phyloP scores from a whole-genome alignment of 2,888 invertebrate species.

The Apotomis betuletana region DNA sequence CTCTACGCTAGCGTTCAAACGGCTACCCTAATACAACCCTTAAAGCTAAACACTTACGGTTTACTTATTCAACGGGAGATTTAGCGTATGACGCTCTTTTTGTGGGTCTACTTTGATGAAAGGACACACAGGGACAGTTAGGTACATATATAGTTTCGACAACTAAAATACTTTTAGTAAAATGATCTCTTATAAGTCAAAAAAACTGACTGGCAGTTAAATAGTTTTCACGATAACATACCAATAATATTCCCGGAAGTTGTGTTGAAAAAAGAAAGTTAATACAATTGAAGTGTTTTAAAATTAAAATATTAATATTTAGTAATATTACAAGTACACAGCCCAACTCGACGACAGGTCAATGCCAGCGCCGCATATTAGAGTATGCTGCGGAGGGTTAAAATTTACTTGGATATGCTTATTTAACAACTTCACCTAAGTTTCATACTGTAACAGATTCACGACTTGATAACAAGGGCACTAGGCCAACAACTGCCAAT shows the following conservation, averaged over 20 bases:
- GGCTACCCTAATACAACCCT: conserved; percentile 59
- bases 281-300: neutral
- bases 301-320: neutral
- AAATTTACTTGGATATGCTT: conserved; percentile 30
- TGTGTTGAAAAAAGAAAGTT: neutral
- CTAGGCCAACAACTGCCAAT: conserved; percentile 27
- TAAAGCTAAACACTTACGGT: conserved; percentile 45
- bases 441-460: conserved; percentile 22
- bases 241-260: neutral
- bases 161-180: neutral
- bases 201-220: neutral
- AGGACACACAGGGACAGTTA: neutral
- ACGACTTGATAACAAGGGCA: conserved; percentile 21
- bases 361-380: neutral
- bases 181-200: neutral
- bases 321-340: conserved; percentile 8
- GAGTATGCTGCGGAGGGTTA: conserved; percentile 6
- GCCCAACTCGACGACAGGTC: neutral
- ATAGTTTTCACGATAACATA: neutral
- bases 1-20: conserved; percentile 66
- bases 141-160: neutral
- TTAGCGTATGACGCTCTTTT: conserved; percentile 11
- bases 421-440: conserved; percentile 7
- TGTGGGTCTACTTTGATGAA: neutral
- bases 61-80: conserved; percentile 25